Evolutionary conservation across 2,113 vertebrate species (phyloP).

Genomic region (Notechis scutatus): DNA sequence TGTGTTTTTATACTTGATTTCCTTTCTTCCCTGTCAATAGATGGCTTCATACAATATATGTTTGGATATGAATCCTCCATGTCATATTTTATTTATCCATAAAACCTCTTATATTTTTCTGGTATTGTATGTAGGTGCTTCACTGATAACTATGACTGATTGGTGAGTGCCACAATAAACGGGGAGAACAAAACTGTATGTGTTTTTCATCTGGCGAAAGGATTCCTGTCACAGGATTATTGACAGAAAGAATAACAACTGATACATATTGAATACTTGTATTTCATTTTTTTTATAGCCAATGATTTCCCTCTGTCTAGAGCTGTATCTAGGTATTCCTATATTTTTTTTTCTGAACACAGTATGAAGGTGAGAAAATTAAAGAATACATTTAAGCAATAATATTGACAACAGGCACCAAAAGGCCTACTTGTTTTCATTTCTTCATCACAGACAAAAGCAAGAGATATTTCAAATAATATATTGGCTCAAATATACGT

Average conservation of each 20-base stretch:
- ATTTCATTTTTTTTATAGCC: not conserved
- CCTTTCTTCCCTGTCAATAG: not conserved
- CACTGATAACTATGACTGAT: not conserved
- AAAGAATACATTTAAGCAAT: not conserved
- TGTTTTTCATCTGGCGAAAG: not conserved
- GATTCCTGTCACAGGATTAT: not conserved
- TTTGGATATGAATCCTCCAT: not conserved
- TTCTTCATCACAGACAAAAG: not conserved
- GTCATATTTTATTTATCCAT: not conserved
- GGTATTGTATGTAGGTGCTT: not conserved
- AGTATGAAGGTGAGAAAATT: not conserved
- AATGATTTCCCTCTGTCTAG: not conserved
- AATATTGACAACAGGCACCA: not conserved
- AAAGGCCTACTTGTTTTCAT: fast-evolving
- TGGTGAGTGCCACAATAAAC: not conserved
- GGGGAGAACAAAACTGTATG: not conserved
- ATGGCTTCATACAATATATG: not conserved
- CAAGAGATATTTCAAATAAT: not conserved
- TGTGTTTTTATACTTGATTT: not conserved
- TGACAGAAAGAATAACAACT: not conserved
- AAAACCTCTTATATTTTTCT: not conserved
- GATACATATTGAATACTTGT: not conserved
- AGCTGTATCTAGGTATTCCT: not conserved
- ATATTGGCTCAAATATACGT: not conserved
- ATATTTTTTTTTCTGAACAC: fast-evolving